Conservation (phyloP, 2,113 vertebrate species). For the Vombatus ursinus region DNA sequence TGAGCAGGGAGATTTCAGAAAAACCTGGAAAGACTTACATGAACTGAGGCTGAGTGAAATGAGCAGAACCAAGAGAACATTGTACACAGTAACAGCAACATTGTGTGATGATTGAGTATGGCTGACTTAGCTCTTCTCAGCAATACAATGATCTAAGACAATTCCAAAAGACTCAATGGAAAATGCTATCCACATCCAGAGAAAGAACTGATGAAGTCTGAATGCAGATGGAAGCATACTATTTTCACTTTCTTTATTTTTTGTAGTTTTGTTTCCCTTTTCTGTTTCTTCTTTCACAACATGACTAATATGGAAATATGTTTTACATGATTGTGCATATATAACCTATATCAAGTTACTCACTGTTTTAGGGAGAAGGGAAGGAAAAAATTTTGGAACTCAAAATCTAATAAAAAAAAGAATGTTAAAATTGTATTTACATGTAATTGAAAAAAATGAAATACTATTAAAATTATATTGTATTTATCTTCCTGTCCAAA, state of each 20-base stretch:
- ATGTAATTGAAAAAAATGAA: neutral
- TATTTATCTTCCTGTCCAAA: neutral
- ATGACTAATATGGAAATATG: too few species aligned
- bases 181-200: neutral
- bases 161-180: neutral
- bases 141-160: neutral
- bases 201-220: neutral
- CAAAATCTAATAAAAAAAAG: neutral
- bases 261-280: too few species aligned
- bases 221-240: too few species aligned
- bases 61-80: neutral
- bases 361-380: neutral
- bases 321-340: neutral
- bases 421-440: neutral
- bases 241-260: too few species aligned
- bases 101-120: neutral
- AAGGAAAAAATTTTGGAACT: neutral
- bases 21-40: too few species aligned
- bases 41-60: neutral
- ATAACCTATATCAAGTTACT: neutral
- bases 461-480: neutral
- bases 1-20: too few species aligned
- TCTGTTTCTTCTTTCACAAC: too few species aligned
- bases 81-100: neutral
- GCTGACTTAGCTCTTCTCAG: neutral